A percentile compares a stretch with the other conserved stretches of the same genome.
Conservation (phyloP, 2,888 invertebrate genomes). For the Rhagophthalmus giganteus region DNA sequence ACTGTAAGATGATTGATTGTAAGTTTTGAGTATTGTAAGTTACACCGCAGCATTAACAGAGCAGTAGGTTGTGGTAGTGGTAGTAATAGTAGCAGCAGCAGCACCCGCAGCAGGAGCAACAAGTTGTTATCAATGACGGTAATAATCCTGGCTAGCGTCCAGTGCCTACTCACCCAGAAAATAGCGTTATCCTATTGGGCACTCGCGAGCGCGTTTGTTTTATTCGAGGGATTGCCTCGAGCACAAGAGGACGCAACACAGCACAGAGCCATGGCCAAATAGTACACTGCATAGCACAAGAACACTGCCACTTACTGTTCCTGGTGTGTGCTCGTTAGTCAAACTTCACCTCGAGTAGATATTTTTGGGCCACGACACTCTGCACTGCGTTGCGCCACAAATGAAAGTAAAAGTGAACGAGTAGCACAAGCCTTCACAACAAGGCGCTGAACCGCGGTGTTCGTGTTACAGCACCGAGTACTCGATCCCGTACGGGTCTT, state of each 20-base stretch:
- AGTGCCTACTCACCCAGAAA: conserved; percentile 45
- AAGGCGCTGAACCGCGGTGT: conserved; percentile 24
- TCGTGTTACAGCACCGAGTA: conserved; percentile 19
- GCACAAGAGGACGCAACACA: conserved; percentile 49
- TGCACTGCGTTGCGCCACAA: conserved; percentile 56
- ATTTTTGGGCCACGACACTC: conserved; percentile 56
- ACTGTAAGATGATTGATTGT: neutral
- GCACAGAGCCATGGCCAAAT: conserved; percentile 49
- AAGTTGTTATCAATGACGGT: conserved; percentile 27
- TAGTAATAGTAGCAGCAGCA: conserved; percentile 3
- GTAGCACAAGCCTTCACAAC: conserved; percentile 37
- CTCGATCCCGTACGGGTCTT: conserved; percentile 17
- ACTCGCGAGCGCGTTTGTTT: conserved; percentile 46
- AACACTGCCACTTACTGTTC: conserved; percentile 41
- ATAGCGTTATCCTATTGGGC: conserved; percentile 49
- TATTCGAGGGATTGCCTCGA: conserved; percentile 49
- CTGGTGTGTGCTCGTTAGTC: conserved; percentile 34
- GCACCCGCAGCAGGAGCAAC: conserved; percentile 29
- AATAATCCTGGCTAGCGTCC: conserved; percentile 26
- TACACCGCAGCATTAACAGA: too few species aligned
- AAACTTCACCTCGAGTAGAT: conserved; percentile 51
- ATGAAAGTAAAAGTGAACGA: conserved; percentile 59
- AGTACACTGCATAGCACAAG: conserved; percentile 37
- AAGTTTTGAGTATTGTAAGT: neutral
- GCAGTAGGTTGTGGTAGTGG: too few species aligned